Percentiles rank a stretch among this genome's conserved stretches.
Conservation (phyloP, 1,140 invertebrate genomes). For the Phymorhynchus buccinoides region DNA sequence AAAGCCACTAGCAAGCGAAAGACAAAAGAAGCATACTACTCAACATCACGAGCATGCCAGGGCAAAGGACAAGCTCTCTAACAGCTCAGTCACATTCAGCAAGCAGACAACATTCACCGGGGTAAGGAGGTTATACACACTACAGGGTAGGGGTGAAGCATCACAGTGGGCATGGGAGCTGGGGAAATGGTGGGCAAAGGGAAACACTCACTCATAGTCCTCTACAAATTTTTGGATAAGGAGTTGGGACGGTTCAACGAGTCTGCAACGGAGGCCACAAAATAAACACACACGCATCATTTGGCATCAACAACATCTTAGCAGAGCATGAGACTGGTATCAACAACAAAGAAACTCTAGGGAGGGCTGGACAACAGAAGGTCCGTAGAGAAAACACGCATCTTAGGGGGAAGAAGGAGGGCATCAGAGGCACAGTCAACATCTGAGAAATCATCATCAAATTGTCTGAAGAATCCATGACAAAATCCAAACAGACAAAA, state of each 20-base stretch:
- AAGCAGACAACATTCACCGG: conserved; percentile 25
- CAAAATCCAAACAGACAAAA: no score
- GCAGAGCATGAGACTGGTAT: conserved; percentile 1
- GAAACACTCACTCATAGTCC: conserved; percentile 67
- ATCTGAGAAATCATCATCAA: no score
- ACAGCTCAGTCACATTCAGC: neutral
- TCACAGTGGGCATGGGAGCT: neutral
- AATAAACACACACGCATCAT: conserved; percentile 59
- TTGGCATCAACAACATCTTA: conserved; percentile 55
- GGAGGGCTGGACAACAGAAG: no score
- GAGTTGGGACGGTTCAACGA: conserved; percentile 46
- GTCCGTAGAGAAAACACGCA: no score
- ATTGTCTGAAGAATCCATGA: no score
- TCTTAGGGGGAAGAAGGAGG: no score
- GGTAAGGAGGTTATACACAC: neutral
- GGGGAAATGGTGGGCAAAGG: conserved; percentile 10
- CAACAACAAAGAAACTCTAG: no score
- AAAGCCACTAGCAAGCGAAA: neutral
- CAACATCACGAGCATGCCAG: neutral
- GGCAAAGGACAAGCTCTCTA: neutral
- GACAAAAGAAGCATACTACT: neutral
- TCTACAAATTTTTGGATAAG: conserved; percentile 64
- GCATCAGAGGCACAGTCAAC: no score
- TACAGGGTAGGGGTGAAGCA: neutral
- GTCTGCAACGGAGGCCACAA: conserved; percentile 50